phyloP scores from a whole-genome alignment of 2,888 invertebrate species.

The Dilophus febrilis region DNA sequence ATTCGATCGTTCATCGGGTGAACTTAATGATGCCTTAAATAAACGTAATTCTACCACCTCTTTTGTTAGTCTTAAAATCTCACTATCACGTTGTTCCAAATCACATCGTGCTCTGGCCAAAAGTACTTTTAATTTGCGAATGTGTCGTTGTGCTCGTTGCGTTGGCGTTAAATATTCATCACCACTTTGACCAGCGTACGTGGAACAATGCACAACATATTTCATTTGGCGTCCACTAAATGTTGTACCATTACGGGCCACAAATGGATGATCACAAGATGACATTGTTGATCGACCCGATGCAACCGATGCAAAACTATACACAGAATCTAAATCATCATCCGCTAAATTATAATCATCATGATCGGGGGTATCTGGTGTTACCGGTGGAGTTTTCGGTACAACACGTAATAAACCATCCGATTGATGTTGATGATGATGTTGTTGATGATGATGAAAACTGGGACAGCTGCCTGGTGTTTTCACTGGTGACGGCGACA shows the following conservation, averaged over 20 bases:
- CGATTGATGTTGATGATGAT: not conserved
- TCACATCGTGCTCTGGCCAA: slow-evolving; percentile 57
- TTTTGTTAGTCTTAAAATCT: slow-evolving; percentile 50
- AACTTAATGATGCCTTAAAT: slow-evolving; percentile 61
- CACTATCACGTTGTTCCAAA: slow-evolving; percentile 64
- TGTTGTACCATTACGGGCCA: slow-evolving; percentile 54
- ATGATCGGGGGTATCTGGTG: slow-evolving; percentile 35
- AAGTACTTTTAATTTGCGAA: slow-evolving; percentile 54
- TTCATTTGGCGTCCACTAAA: slow-evolving; percentile 53
- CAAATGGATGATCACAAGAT: slow-evolving; percentile 59
- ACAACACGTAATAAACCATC: slow-evolving; percentile 14
- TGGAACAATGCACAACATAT: slow-evolving; percentile 73
- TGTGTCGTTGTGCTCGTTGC: slow-evolving; percentile 66
- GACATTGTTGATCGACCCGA: slow-evolving; percentile 49
- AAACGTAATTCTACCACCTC: slow-evolving; percentile 66
- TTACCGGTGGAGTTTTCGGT: slow-evolving; percentile 42
- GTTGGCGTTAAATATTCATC: slow-evolving; percentile 80
- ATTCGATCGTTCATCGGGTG: slow-evolving; percentile 64
- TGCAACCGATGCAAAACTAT: slow-evolving; percentile 62
- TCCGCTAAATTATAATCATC: slow-evolving; percentile 37
- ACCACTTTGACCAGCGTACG: slow-evolving; percentile 56
- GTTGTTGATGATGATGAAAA: not conserved
- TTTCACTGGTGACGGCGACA: not conserved
- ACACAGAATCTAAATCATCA: slow-evolving; percentile 59
- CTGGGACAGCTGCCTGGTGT: not conserved